Base-by-base conservation (phyloP, 2,113 vertebrate genomes). In the Sinocyclocheilus maitianheensis region DNA sequence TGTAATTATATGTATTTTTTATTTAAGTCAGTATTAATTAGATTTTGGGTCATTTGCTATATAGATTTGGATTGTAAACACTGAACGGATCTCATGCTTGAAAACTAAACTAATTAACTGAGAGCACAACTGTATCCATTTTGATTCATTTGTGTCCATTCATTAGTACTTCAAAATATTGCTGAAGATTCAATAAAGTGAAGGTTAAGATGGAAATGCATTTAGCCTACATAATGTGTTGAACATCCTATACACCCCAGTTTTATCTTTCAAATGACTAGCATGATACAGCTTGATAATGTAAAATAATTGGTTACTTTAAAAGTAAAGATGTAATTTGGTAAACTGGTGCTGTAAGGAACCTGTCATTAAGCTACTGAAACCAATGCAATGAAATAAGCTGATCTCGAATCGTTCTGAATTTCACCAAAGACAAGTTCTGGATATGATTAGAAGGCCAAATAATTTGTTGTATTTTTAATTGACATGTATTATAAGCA, bases 1-100 rank as follows among this genome's bases (percentile, higher is more conserved):
- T 94, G 94, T 94, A 93, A 93, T 92, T 92, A 93, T 93, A 91
- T 93, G 93, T 94, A 92, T 93, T 94, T 95, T 94, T 94, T 94
- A 94, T 95, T 94, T 95, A 92, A 88, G 90, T 94, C 91, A 91
- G 90, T 92, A 90, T 93, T 91, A 86, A 90, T 94, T 92, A 91
- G 91, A 93, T 92, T 88, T 79, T 91, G 94, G 94, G 94, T 95
- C 94, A 93, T 92, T 91, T 91, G 85, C 62, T 91, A 88, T 90
- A 85, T 89, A 62, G 91, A 91, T 91, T 91, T 85, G 89, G 84
- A 88, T 89, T 78, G 85, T 34, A 84, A 85, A 90, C 77, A 86
- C 80, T 82, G 87, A 89, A 80, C 43, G 88, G 79, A 88, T 22
- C 13, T 87, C 40, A 77, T 55, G 84, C 81, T 81, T 82, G 51